phyloP scores from a whole-genome alignment of 2,113 vertebrate genomes.

The Rhinolophus sinicus region DNA sequence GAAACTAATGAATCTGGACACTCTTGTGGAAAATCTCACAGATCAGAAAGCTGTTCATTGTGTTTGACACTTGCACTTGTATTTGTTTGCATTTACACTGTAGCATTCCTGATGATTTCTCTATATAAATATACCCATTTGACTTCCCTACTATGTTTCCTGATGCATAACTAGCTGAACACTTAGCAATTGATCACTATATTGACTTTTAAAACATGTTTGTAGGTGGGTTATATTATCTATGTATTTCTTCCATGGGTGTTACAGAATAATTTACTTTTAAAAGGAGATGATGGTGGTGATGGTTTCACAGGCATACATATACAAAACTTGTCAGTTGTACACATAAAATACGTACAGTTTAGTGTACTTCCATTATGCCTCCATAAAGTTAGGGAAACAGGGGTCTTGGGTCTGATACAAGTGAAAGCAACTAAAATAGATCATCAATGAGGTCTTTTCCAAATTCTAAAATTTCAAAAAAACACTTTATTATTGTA shows the following conservation, averaged over 20 bases:
- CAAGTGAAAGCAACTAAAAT: neutral
- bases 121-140: neutral
- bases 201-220: neutral
- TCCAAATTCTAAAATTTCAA: conserved; percentile 39
- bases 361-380: neutral
- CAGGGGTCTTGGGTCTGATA: neutral
- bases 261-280: neutral
- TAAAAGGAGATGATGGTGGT: neutral
- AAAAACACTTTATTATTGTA: neutral
- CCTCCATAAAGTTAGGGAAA: neutral
- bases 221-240: neutral
- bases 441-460: neutral
- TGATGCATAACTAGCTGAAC: neutral
- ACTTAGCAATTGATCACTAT: neutral
- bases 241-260: neutral
- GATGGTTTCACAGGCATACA: neutral
- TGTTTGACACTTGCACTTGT: accelerated
- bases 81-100: neutral
- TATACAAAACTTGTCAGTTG: neutral
- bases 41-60: neutral
- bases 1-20: neutral
- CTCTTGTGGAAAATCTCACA: neutral
- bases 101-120: neutral
- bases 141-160: neutral
- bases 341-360: neutral